A percentile compares a stretch with the other conserved stretches of the same genome.
These are phyloP conservation scores for Gasterosteus aculeatus DNA, from an alignment of 2,113 vertebrate genomes.

Conservation along the genomic window DNA sequence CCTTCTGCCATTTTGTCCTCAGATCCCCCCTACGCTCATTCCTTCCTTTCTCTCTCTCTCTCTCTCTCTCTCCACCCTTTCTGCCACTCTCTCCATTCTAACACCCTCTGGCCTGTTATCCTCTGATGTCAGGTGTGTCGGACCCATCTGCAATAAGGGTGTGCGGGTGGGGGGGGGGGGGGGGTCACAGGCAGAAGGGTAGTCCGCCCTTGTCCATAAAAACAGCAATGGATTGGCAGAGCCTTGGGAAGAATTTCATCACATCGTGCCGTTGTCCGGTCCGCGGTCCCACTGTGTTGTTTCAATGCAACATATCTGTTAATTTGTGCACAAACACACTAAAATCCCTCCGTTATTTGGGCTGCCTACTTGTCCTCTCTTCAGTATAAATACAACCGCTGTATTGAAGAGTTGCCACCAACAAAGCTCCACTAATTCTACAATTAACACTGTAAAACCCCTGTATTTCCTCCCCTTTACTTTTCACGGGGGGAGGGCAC, in stretches of 20 bases:
- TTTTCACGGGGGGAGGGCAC: no score
- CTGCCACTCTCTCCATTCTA: constrained; percentile 34
- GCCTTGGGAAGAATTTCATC: constrained; percentile 36
- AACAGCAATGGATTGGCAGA: constrained; percentile 37
- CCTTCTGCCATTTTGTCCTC: constrained; percentile 33
- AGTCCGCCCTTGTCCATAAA: constrained; percentile 40
- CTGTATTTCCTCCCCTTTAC: background rate
- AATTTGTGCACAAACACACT: background rate
- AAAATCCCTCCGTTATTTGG: background rate
- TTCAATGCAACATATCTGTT: background rate
- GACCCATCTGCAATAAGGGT: constrained; percentile 3
- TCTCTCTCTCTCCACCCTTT: background rate
- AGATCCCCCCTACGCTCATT: background rate
- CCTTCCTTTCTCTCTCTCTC: background rate
- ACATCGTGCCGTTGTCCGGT: constrained; percentile 5
- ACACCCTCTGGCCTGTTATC: constrained; percentile 47
- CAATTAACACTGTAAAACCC: background rate
- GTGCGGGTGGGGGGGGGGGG: no score
- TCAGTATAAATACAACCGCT: background rate
- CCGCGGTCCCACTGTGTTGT: background rate
- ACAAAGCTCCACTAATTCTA: background rate
- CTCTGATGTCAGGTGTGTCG: constrained; percentile 51
- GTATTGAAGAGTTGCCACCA: background rate
- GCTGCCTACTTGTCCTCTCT: no score
- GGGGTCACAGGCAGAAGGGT: constrained; percentile 26